phyloP scores from a whole-genome alignment of 2,888 invertebrate species.

The Pristionchus japonicus region DNA sequence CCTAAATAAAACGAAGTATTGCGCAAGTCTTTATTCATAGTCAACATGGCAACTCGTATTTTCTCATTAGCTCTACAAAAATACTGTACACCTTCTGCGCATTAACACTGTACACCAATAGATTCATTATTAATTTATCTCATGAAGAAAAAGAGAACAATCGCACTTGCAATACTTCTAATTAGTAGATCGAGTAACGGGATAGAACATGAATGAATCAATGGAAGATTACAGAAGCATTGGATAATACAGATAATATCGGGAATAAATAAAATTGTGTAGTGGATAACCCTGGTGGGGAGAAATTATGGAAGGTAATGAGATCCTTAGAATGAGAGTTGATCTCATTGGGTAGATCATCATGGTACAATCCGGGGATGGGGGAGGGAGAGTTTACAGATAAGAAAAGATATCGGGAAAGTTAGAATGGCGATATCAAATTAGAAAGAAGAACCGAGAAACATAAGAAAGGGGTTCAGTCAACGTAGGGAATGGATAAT shows the following conservation, averaged over 20 bases:
- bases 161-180: not conserved
- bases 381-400: not conserved
- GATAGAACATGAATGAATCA: not conserved
- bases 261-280: not conserved
- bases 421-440: not conserved
- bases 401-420: not conserved
- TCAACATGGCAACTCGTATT: too few relatives aligned
- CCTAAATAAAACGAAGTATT: too few relatives aligned
- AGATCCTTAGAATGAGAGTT: not conserved
- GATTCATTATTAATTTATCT: not conserved
- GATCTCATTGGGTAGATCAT: not conserved
- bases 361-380: not conserved
- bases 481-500: not conserved
- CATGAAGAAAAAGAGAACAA: not conserved
- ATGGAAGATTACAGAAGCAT: not conserved
- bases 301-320: not conserved
- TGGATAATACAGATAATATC: not conserved
- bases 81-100: too few relatives aligned
- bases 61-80: too few relatives aligned
- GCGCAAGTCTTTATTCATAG: too few relatives aligned
- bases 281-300: not conserved
- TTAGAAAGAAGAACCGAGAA: constrained; percentile 1
- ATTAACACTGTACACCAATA: too few relatives aligned
- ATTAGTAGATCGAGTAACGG: not conserved
- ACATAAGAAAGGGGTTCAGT: not conserved